Evolutionary conservation across 2,797 vertebrate species (phyloP).

Genomic region (Okamejei kenojei): DNA sequence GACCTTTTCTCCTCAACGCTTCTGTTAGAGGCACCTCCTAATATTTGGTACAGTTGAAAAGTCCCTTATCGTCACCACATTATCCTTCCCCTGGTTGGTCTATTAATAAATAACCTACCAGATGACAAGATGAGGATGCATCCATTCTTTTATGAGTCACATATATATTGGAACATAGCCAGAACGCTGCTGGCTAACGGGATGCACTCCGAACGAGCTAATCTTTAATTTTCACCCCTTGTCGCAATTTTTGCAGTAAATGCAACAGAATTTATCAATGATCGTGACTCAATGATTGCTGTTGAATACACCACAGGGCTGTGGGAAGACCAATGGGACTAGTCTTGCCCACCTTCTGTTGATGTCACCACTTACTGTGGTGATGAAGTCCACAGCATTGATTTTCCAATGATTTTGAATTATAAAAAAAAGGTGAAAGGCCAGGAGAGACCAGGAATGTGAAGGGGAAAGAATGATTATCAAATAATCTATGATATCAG

Average conservation of each 20-base stretch:
- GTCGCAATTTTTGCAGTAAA: not conserved
- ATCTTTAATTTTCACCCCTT: not conserved
- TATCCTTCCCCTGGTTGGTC: not conserved
- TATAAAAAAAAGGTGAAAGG: not conserved
- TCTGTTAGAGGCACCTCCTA: not conserved
- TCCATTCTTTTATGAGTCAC: too few relatives aligned
- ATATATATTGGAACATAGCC: not conserved
- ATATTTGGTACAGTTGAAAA: not conserved
- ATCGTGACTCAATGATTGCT: not conserved
- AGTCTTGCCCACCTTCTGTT: not conserved
- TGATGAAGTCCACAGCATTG: not conserved
- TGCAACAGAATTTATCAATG: not conserved
- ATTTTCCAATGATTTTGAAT: slow-evolving; percentile 9
- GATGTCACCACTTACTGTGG: too few relatives aligned
- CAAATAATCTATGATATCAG: not conserved
- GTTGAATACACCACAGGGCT: not conserved
- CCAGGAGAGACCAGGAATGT: not conserved
- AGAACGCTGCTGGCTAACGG: not conserved
- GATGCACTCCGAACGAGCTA: not conserved
- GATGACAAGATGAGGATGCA: not conserved
- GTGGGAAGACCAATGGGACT: not conserved
- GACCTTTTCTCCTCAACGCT: not conserved
- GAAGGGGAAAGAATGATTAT: not conserved
- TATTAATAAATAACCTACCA: not conserved
- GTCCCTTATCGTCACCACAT: not conserved